Base-by-base conservation (phyloP, 2,888 invertebrate genomes). In the Syrphus vitripennis region DNA sequence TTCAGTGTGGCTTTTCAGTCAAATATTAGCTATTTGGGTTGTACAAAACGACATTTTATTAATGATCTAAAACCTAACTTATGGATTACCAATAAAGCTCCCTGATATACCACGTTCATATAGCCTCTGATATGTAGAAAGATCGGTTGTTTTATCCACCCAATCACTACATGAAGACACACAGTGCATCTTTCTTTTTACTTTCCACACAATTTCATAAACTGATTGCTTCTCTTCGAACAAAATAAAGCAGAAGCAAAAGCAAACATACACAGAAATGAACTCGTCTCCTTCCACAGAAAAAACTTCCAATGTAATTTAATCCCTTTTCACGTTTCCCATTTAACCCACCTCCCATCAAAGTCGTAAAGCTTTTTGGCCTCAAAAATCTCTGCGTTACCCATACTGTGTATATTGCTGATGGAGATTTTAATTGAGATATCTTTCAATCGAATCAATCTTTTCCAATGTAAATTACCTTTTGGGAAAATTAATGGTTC, bases 391-490 rank as follows among this genome's bases (percentile, higher is more conserved):
- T 29, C n/a, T 21, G 2, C 34, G 24, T 14, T 57, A 10, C 26
- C 40, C 29, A 10, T 34, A n/a, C n/a, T n/a, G n/a, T n/a, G n/a
- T n/a, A n/a, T n/a, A n/a, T n/a, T n/a, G n/a, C n/a, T 42, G 59
- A 42, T 72, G 67, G 71, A 24, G 42, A 67, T 50, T 53, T 59
- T 26, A 72, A 72, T 69, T 59, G 67, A n/a, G 71, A 57, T 57
- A 48, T 45, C 65, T 65, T 42, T 34, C 29, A 34, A 75, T 71
- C 37, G 59, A 75, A 83, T 80, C 80, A 75, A 80, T 83, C 83
- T 71, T 26, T 70, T 65, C 26, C 63, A 55, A 83, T 79, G 53
- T 75, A 79, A 83, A 83, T 83, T 75, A 75, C 69, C 40, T 76
- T 50, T 67, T 67, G 67, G 48, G n/a, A 50, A 53, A 76, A 70